Base-by-base conservation (phyloP, 1,140 invertebrate genomes). In the Cyclina sinensis region DNA sequence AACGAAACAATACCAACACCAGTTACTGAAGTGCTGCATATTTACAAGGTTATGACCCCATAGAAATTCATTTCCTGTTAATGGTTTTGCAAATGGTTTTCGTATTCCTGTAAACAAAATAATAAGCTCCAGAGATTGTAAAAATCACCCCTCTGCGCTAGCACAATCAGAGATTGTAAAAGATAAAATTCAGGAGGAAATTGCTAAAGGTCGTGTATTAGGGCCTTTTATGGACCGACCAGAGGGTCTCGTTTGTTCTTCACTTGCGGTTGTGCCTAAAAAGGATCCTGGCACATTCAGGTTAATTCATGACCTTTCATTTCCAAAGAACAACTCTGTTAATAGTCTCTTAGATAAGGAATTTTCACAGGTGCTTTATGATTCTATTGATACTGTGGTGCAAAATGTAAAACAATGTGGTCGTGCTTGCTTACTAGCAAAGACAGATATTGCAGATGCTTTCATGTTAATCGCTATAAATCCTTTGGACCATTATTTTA, bases 251-350 rank as follows among this genome's bases (percentile, higher is more conserved):
- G n/a, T 83, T 32, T 70, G 80, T 70, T 83, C 80, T 4, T 62
- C 59, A 24, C 30, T 83, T 24, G 80, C 37, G n/a, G 27, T 83
- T 32, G 27, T 83, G 1, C 48, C 82, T 21, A 85, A 85, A 48
- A 51, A 70, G 24, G 35, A 73, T 0, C 37, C 39, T 24, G n/a
- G 39, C 1, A 46, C 12, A 1, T 83, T 68, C 27, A 27, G 62
- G 9, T 27, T 83, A n/a, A 83, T 83, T n/a, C 81, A 83, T 68
- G 81, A 83, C 48, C n/a, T 83, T 3, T 73, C 35, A 1, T 73
- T 73, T 83, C 59, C 39, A 43, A 65, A 16, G 16, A 9, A 12
- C 16, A 18, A 54, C 16, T 85, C 82, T 0, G 35, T 74, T 9
- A 85, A 85, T 85, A 11, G 12, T 85, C 24, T 11, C 16, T 74